Percentiles rank a stretch among this genome's conserved stretches.
phyloP scores from a whole-genome alignment of 2,113 vertebrate species.

The Pollachius pollachius region DNA sequence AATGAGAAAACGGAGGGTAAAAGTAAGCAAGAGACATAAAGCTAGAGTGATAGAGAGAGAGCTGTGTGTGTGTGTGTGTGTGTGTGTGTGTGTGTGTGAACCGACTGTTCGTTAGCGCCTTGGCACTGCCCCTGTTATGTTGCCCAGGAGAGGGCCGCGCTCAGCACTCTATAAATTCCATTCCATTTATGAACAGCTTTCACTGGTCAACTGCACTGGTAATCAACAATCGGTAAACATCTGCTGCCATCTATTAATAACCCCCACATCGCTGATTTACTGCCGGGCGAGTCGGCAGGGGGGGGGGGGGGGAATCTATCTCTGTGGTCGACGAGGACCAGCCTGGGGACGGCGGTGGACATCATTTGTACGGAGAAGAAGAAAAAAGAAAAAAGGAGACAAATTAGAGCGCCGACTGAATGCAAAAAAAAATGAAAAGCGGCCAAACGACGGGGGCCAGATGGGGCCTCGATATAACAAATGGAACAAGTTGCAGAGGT shows the following conservation, averaged over 20 bases:
- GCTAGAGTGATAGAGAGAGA: neutral
- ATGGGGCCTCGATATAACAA: slow-evolving; percentile 80
- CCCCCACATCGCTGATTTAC: slow-evolving; percentile 67
- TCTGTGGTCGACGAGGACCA: slow-evolving; percentile 69
- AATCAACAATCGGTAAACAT: slow-evolving; percentile 84
- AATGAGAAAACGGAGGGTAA: too few relatives aligned
- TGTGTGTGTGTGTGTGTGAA: slow-evolving; percentile 14
- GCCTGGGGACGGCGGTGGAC: slow-evolving; percentile 66
- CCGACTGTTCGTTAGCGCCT: slow-evolving; percentile 17
- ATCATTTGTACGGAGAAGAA: slow-evolving; percentile 67
- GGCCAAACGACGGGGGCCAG: slow-evolving; percentile 76
- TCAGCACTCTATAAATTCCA: slow-evolving; percentile 66
- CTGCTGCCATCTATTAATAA: slow-evolving; percentile 83
- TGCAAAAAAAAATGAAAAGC: slow-evolving; percentile 60
- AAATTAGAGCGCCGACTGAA: slow-evolving; percentile 81
- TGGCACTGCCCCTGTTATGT: slow-evolving; percentile 32
- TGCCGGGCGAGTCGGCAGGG: slow-evolving; percentile 56
- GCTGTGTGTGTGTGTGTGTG: too few relatives aligned
- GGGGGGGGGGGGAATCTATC: slow-evolving; percentile 69
- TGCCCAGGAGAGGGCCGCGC: slow-evolving; percentile 48
- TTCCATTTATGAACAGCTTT: slow-evolving; percentile 82
- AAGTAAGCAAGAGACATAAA: neutral
- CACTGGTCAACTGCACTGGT: slow-evolving; percentile 78
- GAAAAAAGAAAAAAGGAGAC: slow-evolving; percentile 65
- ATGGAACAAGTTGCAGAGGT: slow-evolving; percentile 78